These are phyloP conservation scores for Nowickia ferox DNA, from an alignment of 2,888 invertebrate species.

Conservation along the genomic window DNA sequence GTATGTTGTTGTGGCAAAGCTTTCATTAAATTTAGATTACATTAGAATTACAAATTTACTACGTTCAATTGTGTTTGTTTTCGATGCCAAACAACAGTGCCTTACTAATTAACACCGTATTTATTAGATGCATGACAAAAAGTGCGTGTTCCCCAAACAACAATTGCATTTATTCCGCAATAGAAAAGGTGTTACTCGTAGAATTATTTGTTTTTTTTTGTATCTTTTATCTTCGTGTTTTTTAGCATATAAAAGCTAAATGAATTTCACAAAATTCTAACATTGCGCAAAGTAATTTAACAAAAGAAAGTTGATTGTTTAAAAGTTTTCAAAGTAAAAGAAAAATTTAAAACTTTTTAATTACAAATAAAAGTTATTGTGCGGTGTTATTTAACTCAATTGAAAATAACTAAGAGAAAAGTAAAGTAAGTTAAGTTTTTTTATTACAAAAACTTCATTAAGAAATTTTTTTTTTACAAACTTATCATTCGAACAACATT, in stretches of 20 bases:
- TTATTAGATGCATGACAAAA: conserved; percentile 50
- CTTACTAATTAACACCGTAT: conserved; percentile 46
- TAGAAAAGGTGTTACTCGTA: conserved; percentile 69
- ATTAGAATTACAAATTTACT: neutral
- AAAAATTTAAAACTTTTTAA: neutral
- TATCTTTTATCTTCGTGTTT: neutral
- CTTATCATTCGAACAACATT: no score
- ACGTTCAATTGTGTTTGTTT: conserved; percentile 12
- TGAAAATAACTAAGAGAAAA: neutral
- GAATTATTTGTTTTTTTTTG: conserved; percentile 24
- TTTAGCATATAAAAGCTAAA: conserved; percentile 67
- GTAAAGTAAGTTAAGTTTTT: conserved; percentile 7
- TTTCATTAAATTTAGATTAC: neutral
- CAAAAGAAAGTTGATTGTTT: conserved; percentile 42
- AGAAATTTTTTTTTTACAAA: no score
- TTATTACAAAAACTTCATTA: no score
- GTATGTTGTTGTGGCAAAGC: neutral
- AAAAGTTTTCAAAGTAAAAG: neutral
- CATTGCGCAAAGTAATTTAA: conserved; percentile 47
- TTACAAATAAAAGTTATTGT: neutral
- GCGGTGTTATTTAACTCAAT: neutral
- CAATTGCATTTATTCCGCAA: conserved; percentile 11
- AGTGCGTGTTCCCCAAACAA: conserved; percentile 55
- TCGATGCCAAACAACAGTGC: conserved; percentile 4
- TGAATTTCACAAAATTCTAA: conserved; percentile 14